Evolutionary conservation across 2,797 vertebrate species (phyloP).

Genomic region (Peromyscus aztecus): DNA sequence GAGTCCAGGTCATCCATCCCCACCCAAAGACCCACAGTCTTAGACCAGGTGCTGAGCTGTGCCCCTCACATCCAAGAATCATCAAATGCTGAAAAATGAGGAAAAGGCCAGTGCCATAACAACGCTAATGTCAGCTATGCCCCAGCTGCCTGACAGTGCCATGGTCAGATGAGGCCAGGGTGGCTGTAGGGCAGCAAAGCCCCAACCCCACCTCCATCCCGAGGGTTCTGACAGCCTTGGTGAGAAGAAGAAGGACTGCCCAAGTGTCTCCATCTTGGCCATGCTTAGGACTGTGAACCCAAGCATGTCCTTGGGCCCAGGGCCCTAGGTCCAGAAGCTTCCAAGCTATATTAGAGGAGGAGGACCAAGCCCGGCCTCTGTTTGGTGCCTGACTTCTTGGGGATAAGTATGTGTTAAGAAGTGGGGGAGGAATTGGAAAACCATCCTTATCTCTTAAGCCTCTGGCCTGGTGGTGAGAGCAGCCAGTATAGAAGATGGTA

Average conservation of each 20-base stretch:
- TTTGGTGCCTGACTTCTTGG: background rate
- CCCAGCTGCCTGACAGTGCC: background rate
- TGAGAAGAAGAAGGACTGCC: background rate
- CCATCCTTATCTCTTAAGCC: background rate
- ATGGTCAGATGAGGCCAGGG: slow-evolving; percentile 1
- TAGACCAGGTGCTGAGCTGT: background rate
- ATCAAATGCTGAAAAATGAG: background rate
- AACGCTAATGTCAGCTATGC: background rate
- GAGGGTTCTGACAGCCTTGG: slow-evolving; percentile 32
- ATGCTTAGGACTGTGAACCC: background rate
- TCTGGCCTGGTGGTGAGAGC: background rate
- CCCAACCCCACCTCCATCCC: background rate
- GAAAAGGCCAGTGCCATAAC: background rate
- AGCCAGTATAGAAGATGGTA: rapidly evolving
- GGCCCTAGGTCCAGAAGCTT: background rate
- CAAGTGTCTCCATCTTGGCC: background rate
- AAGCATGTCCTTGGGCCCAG: background rate
- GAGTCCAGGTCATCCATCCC: background rate
- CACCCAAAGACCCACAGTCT: background rate
- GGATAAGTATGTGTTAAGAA: background rate
- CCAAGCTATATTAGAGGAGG: background rate
- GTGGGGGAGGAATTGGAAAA: background rate
- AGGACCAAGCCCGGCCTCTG: background rate
- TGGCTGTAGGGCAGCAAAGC: slow-evolving; percentile 40
- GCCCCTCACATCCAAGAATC: background rate